A percentile compares a stretch with the other conserved stretches of the same genome.
These are phyloP conservation scores for Thalassoma bifasciatum DNA, from an alignment of 2,113 vertebrate species.

Conservation along the genomic window DNA sequence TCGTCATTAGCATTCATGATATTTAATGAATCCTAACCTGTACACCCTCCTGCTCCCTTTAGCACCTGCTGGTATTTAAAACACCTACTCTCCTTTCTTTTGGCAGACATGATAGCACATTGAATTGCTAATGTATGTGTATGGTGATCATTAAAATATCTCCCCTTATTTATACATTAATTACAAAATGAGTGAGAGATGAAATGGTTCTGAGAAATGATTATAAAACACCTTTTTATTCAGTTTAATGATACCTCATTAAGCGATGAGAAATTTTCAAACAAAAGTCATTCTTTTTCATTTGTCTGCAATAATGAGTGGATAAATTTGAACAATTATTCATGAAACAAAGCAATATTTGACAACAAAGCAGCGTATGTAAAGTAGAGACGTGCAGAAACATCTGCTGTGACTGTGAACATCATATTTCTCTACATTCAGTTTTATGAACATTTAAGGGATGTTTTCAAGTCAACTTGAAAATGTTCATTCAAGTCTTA, in stretches of 20 bases:
- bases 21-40: background rate
- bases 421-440: no score
- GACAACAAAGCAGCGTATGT: no score
- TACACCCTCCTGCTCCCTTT: background rate
- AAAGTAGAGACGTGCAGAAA: no score
- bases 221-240: background rate
- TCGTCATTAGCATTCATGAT: conserved; percentile 7
- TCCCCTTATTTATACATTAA: background rate
- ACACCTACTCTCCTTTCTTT: background rate
- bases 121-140: background rate
- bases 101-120: background rate
- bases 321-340: no score
- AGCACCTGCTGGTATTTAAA: background rate
- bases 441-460: no score
- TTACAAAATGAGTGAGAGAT: background rate
- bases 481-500: no score
- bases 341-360: no score
- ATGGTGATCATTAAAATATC: background rate
- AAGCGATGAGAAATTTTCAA: background rate
- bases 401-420: no score
- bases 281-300: no score
- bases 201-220: background rate
- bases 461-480: no score
- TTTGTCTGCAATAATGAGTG: no score
- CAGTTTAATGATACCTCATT: background rate